Conservation (phyloP, 2,888 invertebrate species). For the Plemyria rubiginata region DNA sequence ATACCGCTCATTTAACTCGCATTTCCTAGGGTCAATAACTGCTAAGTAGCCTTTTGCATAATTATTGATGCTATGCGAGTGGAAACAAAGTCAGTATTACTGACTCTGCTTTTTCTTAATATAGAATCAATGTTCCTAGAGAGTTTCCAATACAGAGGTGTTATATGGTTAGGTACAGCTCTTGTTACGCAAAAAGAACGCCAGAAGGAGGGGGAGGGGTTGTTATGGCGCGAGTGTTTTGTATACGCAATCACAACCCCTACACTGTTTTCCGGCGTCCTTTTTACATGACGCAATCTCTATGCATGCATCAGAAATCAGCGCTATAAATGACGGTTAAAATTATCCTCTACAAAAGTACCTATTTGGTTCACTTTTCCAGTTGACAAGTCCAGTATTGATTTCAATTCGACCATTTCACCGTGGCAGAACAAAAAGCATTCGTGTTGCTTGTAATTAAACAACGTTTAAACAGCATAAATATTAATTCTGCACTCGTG, state of each 20-base stretch:
- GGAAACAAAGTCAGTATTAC: neutral
- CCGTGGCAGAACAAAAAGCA: conserved; percentile 48
- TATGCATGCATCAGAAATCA: too few relatives aligned
- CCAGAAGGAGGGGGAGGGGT: too few relatives aligned
- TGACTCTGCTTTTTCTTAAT: neutral
- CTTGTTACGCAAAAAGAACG: too few relatives aligned
- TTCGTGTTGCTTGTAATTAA: conserved; percentile 72
- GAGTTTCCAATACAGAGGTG: too few relatives aligned
- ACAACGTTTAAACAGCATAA: conserved; percentile 76
- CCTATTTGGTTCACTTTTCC: conserved; percentile 21
- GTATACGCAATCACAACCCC: too few relatives aligned
- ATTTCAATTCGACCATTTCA: conserved; percentile 42
- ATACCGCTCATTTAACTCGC: conserved; percentile 9
- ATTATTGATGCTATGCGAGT: neutral
- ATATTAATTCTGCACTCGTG: conserved; percentile 73
- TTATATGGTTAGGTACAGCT: too few relatives aligned
- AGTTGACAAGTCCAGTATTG: conserved; percentile 36
- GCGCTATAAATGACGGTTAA: neutral
- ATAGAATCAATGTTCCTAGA: too few relatives aligned
- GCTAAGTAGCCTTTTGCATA: conserved; percentile 3
- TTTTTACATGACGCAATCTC: too few relatives aligned
- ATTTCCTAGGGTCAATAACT: conserved; percentile 13
- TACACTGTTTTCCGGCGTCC: too few relatives aligned
- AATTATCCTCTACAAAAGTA: conserved; percentile 16
- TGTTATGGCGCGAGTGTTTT: too few relatives aligned